These are phyloP conservation scores for Dryadula phaetusa DNA, from an alignment of 2,888 invertebrate genomes.

Conservation along the genomic window DNA sequence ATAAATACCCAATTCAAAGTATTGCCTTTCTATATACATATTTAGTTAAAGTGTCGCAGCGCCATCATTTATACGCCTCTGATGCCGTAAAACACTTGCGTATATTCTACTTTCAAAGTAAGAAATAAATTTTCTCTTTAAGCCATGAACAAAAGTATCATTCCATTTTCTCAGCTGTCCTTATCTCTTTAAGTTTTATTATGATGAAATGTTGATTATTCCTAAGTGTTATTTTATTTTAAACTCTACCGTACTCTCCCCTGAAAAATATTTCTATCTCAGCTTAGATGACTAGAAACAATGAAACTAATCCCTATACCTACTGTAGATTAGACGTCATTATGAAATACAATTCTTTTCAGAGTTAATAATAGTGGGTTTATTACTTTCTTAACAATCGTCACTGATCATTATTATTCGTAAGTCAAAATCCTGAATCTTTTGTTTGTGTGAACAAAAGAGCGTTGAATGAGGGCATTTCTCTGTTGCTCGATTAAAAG, in stretches of 20 bases:
- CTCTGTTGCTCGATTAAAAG: slow-evolving; percentile 44
- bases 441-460: slow-evolving; percentile 43
- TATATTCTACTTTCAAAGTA: slow-evolving; percentile 23
- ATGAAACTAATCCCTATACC: slow-evolving; percentile 12
- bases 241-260: slow-evolving; percentile 16
- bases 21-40: slow-evolving; percentile 6
- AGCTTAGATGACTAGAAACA: slow-evolving; percentile 18
- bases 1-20: neutral
- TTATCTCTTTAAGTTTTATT: slow-evolving; percentile 23
- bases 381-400: slow-evolving; percentile 39
- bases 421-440: slow-evolving; percentile 42
- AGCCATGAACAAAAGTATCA: slow-evolving; percentile 22
- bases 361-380: slow-evolving; percentile 22
- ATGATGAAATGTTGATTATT: slow-evolving; percentile 21
- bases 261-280: slow-evolving; percentile 25
- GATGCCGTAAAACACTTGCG: slow-evolving; percentile 17
- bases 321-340: slow-evolving; percentile 7
- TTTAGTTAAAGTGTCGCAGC: neutral
- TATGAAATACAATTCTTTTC: slow-evolving; percentile 8
- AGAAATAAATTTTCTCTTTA: slow-evolving; percentile 22
- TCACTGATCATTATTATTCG: slow-evolving; percentile 37
- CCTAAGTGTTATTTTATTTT: slow-evolving; percentile 20
- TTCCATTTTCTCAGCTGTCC: slow-evolving; percentile 25
- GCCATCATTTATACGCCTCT: slow-evolving; percentile 6
- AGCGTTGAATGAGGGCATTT: slow-evolving; percentile 40